Conservation (phyloP, 2,797 vertebrate species). For the Alcedo quadribrachys region DNA sequence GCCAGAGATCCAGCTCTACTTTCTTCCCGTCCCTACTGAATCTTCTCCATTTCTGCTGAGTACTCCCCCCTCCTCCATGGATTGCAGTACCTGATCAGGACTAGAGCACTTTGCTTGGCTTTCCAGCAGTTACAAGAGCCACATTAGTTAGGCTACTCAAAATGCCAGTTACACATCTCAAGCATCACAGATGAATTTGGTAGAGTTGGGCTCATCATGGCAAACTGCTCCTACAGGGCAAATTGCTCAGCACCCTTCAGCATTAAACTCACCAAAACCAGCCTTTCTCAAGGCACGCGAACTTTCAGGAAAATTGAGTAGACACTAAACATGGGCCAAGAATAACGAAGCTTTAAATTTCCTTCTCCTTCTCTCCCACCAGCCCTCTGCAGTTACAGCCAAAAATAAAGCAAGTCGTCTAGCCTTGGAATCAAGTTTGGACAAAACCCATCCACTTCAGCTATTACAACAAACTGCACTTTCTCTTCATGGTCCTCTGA, state of each 20-base stretch:
- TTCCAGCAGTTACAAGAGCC: background rate
- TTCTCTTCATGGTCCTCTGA: background rate
- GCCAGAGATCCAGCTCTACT: background rate
- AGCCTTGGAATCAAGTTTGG: constrained; percentile 11
- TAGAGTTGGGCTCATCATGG: rapidly evolving
- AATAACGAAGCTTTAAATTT: constrained; percentile 23
- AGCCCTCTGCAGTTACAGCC: background rate
- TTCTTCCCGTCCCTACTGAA: background rate
- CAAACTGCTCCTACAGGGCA: background rate
- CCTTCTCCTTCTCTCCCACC: background rate
- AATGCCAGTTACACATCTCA: background rate
- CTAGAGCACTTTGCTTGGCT: background rate
- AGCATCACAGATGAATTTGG: background rate
- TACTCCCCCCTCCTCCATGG: rapidly evolving
- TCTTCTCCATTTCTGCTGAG: background rate
- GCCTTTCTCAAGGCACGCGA: background rate
- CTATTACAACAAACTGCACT: background rate
- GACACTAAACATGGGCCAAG: background rate
- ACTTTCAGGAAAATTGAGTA: background rate
- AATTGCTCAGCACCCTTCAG: background rate
- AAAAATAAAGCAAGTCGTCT: background rate
- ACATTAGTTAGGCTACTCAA: background rate
- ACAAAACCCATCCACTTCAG: constrained; percentile 13
- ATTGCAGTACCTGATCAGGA: rapidly evolving
- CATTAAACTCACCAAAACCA: background rate